Conservation (phyloP, 2,113 vertebrate genomes). For the Cyphomyrus plagiostoma region DNA sequence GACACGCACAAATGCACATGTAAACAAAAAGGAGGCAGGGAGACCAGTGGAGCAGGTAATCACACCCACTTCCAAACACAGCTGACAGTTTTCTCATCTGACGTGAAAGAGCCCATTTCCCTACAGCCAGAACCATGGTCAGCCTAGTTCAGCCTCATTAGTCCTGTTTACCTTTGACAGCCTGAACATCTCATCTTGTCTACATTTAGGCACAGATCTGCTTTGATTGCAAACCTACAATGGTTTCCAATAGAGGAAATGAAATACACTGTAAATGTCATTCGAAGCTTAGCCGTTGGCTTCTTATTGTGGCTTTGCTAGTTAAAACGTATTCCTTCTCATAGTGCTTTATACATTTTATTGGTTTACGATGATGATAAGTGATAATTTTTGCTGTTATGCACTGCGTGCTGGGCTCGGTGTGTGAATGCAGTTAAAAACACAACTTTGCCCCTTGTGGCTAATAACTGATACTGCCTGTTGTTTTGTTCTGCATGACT, state of each 20-base stretch:
- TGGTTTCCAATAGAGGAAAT: background rate
- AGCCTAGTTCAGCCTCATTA: background rate
- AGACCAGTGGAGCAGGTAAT: background rate
- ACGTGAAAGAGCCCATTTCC: background rate
- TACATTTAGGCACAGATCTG: background rate
- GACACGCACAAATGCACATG: slow-evolving; percentile 1
- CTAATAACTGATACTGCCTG: background rate
- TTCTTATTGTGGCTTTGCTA: background rate
- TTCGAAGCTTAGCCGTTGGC: background rate
- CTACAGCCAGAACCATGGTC: background rate
- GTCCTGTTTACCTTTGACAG: background rate
- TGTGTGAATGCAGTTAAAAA: background rate
- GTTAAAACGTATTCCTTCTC: background rate
- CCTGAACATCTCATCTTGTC: background rate
- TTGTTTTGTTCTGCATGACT: background rate
- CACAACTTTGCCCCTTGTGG: background rate
- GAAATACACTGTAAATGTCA: background rate
- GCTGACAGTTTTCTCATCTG: background rate
- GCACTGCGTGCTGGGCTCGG: background rate
- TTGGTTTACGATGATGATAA: background rate
- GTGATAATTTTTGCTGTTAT: background rate
- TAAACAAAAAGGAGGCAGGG: background rate
- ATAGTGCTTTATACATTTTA: background rate
- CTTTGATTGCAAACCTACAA: background rate
- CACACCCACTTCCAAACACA: background rate